These are phyloP conservation scores for Tetragonisca angustula DNA, from an alignment of 2,888 invertebrate species.

Conservation along the genomic window DNA sequence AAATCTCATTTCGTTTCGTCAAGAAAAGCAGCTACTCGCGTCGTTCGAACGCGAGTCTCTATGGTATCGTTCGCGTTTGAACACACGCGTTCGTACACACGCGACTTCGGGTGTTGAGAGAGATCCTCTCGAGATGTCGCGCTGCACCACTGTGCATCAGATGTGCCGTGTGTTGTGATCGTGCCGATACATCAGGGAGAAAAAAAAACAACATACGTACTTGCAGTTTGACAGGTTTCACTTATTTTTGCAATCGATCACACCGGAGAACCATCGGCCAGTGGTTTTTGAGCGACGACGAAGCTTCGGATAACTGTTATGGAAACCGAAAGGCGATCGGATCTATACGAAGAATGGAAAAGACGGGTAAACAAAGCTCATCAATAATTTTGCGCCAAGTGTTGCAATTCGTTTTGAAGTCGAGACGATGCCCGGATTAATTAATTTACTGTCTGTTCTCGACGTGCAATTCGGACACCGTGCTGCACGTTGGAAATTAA, in stretches of 20 bases:
- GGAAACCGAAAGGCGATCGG: slow-evolving; percentile 74
- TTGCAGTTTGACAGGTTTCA: slow-evolving; percentile 60
- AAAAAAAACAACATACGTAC: slow-evolving; percentile 16
- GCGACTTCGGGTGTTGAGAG: slow-evolving; percentile 5
- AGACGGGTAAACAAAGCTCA: slow-evolving; percentile 70
- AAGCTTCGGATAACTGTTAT: slow-evolving; percentile 50
- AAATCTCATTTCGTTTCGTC: too few species aligned
- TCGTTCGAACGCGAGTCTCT: neutral
- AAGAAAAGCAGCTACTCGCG: too few species aligned
- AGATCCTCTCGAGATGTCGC: slow-evolving; percentile 44
- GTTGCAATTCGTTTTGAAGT: neutral
- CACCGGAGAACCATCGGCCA: neutral
- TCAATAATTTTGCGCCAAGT: neutral
- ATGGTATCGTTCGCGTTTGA: neutral
- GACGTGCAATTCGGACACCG: neutral
- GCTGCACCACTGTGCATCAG: slow-evolving; percentile 20
- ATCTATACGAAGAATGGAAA: slow-evolving; percentile 78
- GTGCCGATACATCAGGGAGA: slow-evolving; percentile 1
- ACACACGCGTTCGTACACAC: neutral
- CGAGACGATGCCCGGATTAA: neutral
- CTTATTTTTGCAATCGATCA: slow-evolving; percentile 4
- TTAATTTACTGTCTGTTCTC: neutral
- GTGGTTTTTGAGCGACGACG: neutral
- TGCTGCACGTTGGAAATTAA: neutral
- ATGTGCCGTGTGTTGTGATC: slow-evolving; percentile 35